Percentiles rank a stretch among this genome's conserved stretches.
Evolutionary conservation across 2,888 invertebrate species (phyloP).

Genomic region (Hypercompe scribonia): DNA sequence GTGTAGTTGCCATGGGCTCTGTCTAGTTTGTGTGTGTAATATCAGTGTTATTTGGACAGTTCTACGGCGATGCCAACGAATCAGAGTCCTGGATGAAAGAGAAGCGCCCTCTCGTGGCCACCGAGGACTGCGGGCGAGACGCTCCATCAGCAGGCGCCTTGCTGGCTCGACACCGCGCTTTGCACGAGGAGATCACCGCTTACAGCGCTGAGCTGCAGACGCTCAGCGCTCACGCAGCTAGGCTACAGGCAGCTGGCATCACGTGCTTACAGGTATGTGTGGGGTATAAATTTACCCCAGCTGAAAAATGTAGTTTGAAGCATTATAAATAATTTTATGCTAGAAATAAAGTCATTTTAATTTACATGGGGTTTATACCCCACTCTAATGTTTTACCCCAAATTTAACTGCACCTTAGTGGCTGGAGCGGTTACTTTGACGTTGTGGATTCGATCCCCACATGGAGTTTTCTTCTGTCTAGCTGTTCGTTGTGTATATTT

Average conservation of each 20-base stretch:
- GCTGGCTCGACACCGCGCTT: constrained; percentile 93
- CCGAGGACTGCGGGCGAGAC: constrained; percentile 96
- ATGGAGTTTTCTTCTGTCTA: too few relatives aligned
- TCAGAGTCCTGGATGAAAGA: constrained; percentile 99
- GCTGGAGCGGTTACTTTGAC: too few relatives aligned
- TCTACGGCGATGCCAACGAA: constrained; percentile 99
- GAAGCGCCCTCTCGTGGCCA: constrained; percentile 95
- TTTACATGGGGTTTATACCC: too few relatives aligned
- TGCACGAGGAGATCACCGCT: constrained; percentile 95
- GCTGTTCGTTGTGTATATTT: too few relatives aligned
- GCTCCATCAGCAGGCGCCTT: constrained; percentile 96
- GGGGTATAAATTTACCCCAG: neutral
- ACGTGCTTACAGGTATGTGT: constrained; percentile 57
- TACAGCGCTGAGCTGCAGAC: constrained; percentile 95
- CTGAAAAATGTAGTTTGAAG: neutral
- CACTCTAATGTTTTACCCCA: too few relatives aligned
- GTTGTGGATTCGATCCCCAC: too few relatives aligned
- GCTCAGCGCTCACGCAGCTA: constrained; percentile 92
- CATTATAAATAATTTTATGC: neutral
- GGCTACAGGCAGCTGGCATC: constrained; percentile 92
- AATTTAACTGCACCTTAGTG: too few relatives aligned
- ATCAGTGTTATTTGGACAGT: constrained; percentile 87
- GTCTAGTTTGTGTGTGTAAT: too few relatives aligned
- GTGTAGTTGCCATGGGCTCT: too few relatives aligned
- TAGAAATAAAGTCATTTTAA: too few relatives aligned